These are phyloP conservation scores for Oryctolagus cuniculus DNA, from an alignment of 2,113 vertebrate species.

Conservation along the genomic window mOryCun1.1 NC_091444.1:65614501-65615000, in stretches of 20 bases:
- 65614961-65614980: background rate
- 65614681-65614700: background rate
- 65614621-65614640: background rate
- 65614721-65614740: background rate
- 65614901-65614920: background rate
- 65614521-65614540: background rate
- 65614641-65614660: background rate
- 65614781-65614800: background rate
- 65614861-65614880: background rate
- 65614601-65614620: too few relatives aligned
- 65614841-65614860: background rate
- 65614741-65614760: background rate
- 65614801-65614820: background rate
- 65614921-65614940: background rate
- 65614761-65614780: background rate
- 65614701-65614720: background rate
- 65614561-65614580: too few relatives aligned
- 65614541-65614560: background rate
- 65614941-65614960: too few relatives aligned
- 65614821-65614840: background rate
- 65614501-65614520: background rate
- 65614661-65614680: background rate
- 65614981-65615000: background rate
- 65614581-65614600: background rate
- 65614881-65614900: background rate